These are phyloP conservation scores for Philotrypesis tridentata DNA, from an alignment of 1,140 invertebrate genomes.

Conservation along the genomic window DNA sequence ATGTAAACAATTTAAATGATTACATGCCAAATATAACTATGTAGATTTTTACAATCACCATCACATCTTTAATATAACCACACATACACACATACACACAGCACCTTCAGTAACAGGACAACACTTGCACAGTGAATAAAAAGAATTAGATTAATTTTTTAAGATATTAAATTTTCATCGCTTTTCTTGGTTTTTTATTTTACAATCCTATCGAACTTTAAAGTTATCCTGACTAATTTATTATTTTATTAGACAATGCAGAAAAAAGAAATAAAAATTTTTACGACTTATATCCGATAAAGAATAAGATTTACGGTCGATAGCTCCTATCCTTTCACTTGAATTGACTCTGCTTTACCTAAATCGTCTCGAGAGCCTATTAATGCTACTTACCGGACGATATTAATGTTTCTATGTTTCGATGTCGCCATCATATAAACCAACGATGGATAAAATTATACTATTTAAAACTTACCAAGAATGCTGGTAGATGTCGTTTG, in stretches of 20 bases:
- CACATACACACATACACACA: background rate
- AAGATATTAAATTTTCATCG: background rate
- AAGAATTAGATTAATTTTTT: background rate
- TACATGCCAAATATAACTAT: constrained; percentile 7
- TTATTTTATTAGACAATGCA: background rate
- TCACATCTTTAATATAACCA: background rate
- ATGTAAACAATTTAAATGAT: background rate
- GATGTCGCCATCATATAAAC: background rate
- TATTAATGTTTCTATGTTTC: background rate
- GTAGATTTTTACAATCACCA: background rate
- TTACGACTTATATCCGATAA: background rate
- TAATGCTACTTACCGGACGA: constrained; percentile 4
- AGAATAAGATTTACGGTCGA: background rate
- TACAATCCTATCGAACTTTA: background rate
- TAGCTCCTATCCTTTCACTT: background rate
- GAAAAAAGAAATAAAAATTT: background rate
- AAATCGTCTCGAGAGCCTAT: background rate
- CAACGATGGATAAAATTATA: constrained; percentile 32
- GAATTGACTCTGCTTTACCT: constrained; percentile 8
- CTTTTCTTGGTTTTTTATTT: background rate
- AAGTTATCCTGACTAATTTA: background rate
- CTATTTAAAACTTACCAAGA: constrained; percentile 11
- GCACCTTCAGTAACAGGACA: background rate
- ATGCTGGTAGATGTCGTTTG: constrained; percentile 33
- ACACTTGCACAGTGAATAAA: background rate